phyloP scores from a whole-genome alignment of 2,113 vertebrate genomes.

The Tetrax tetrax region DNA sequence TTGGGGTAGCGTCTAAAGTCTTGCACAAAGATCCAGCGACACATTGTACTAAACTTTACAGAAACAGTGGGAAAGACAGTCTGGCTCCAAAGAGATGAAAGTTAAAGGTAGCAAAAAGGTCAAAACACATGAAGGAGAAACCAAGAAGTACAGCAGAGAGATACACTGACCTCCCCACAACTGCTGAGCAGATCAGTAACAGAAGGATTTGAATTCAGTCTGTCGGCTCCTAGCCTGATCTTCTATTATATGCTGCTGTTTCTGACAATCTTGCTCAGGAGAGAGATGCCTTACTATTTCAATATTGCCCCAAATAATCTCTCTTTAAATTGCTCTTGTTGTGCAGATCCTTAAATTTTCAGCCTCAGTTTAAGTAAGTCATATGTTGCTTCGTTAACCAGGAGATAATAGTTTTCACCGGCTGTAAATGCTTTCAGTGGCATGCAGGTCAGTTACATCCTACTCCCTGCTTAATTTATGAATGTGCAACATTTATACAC shows the following conservation, averaged over 20 bases:
- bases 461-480: not conserved
- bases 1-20: fast-evolving
- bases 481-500: not conserved
- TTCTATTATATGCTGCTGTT: not conserved
- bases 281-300: not conserved
- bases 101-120: conserved; percentile 11
- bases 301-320: not conserved
- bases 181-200: not conserved
- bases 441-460: not conserved
- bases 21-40: not conserved
- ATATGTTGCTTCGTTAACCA: not conserved
- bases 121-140: not conserved
- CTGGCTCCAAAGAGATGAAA: not conserved
- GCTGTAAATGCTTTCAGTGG: not conserved
- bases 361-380: not conserved
- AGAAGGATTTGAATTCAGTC: not conserved
- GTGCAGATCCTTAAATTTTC: not conserved
- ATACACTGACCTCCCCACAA: not conserved
- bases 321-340: not conserved
- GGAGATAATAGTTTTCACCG: not conserved
- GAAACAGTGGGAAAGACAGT: not conserved
- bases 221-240: not conserved
- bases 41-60: not conserved
- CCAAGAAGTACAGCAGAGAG: not conserved
- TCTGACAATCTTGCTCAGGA: not conserved